Percentiles rank a stretch among this genome's conserved stretches.
phyloP scores from a whole-genome alignment of 1,140 invertebrate genomes.

The Neodiprion virginianus region DNA sequence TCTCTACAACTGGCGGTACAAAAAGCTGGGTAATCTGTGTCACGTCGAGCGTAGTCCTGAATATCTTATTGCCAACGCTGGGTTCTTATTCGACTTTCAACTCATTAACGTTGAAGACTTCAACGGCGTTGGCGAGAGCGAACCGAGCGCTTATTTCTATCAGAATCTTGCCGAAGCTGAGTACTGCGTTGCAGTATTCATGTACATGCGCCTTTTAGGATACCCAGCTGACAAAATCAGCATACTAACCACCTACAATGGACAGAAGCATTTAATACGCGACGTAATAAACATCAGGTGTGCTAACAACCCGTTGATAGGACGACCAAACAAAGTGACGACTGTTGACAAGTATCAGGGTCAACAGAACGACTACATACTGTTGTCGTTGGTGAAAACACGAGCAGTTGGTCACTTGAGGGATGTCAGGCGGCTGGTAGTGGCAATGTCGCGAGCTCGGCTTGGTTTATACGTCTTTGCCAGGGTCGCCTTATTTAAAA shows the following conservation, averaged over 20 bases:
- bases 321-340: slow-evolving; percentile 92
- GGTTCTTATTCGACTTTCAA: slow-evolving; percentile 94
- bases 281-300: slow-evolving; percentile 94
- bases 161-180: slow-evolving; percentile 99
- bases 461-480: slow-evolving; percentile 97
- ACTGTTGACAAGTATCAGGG: slow-evolving; percentile 99
- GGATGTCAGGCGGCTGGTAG: slow-evolving; percentile 95
- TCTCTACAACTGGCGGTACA: slow-evolving; percentile 98
- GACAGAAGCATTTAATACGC: slow-evolving; percentile 96
- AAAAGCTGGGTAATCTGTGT: slow-evolving; percentile 88
- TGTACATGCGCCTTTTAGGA: slow-evolving; percentile 98
- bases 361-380: slow-evolving; percentile 98
- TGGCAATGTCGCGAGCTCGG: slow-evolving; percentile 97
- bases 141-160: slow-evolving; percentile 98
- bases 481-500: slow-evolving; percentile 88
- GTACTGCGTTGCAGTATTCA: slow-evolving; percentile 96
- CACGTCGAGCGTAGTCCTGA: slow-evolving; percentile 87
- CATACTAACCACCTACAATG: slow-evolving; percentile 99
- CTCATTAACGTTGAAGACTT: slow-evolving; percentile 97
- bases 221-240: slow-evolving; percentile 98
- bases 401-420: slow-evolving; percentile 95
- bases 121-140: slow-evolving; percentile 95
- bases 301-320: slow-evolving; percentile 96
- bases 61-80: slow-evolving; percentile 90
- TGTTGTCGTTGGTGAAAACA: slow-evolving; percentile 95